phyloP scores from a whole-genome alignment of 2,113 vertebrate genomes.

The Dipodomys spectabilis region DNA sequence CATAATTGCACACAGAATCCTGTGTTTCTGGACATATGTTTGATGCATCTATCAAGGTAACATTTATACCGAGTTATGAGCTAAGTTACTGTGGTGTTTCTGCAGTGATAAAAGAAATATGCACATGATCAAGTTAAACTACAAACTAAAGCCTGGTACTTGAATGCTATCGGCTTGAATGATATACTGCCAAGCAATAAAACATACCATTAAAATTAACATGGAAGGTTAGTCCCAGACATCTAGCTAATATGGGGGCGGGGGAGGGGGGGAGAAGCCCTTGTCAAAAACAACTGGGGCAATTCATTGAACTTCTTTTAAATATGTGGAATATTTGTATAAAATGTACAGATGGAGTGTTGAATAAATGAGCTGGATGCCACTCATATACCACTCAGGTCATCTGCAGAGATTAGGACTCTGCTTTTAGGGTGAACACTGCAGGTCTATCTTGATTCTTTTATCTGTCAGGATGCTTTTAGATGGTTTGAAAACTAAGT shows the following conservation, averaged over 20 bases:
- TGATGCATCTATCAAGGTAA: conserved; percentile 82
- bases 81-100: conserved; percentile 20
- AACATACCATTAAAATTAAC: background rate
- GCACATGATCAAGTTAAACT: background rate
- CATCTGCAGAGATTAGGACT: background rate
- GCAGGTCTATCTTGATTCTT: conserved; percentile 8
- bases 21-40: conserved; percentile 82
- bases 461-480: background rate
- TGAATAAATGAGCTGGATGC: background rate
- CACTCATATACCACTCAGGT: background rate
- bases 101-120: background rate
- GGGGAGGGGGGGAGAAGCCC: conserved; percentile 25
- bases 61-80: background rate
- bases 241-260: too few relatives aligned
- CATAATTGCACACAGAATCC: conserved; percentile 78
- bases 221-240: conserved; percentile 9
- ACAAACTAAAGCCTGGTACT: background rate
- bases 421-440: conserved; percentile 3
- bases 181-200: background rate
- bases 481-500: conserved; percentile 36
- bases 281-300: background rate
- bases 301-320: background rate
- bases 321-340: conserved; percentile 3
- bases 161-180: background rate
- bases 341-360: background rate